Evolutionary conservation across 2,797 vertebrate species (phyloP), one percentile per base, ranked within the genome.

Genomic region (Oryzias dopingdopingensis): DNA sequence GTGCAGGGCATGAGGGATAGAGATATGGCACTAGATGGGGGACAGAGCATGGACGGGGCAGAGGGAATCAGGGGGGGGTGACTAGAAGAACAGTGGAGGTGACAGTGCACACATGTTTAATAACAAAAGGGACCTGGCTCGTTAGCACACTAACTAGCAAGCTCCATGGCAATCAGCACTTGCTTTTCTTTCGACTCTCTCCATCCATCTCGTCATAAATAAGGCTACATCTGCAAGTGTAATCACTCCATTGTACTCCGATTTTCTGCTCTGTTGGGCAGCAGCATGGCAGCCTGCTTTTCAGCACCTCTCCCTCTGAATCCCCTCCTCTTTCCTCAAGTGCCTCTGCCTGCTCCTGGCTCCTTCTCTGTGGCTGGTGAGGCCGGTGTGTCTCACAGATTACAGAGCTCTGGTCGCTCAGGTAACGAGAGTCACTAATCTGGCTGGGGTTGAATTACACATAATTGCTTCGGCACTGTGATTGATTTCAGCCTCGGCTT

Each of bases 231-330:
- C 95, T 96, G 95, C 95, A 95, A 96, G 94, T 94, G 95, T 96
- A 94, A 96, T 96, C 94, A 93, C 92, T 90, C 92, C 89, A 95
- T 96, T 96, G 96, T 98, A 89, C 92, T 91, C 90, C 82, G 90
- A 95, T 98, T 98, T 96, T 96, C 95, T 94, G 96, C 96, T 96
- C 95, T 91, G 95, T 93, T 96, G 95, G 95, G 94, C 92, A 86
- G 93, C 91, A 87, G 83, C 81, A 76, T 79, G 87, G 74, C 70
- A 66, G 93, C 90, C 91, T 89, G 91, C 92, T 94, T 94, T 94
- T 94, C 94, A 93, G 86, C 91, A 83, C 59, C 89, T 89, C 90
- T 84, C 90, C 88, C 56, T 18, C 85, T 17, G 72, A 0, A 16
- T 53, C 58, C 76, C 79, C 72, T 67, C 75, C 74, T 75, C 59